A percentile compares a stretch with the other conserved stretches of the same genome.
Conservation (phyloP, 1,140 invertebrate species). For the Drosophila pseudoobscura region DNA sequence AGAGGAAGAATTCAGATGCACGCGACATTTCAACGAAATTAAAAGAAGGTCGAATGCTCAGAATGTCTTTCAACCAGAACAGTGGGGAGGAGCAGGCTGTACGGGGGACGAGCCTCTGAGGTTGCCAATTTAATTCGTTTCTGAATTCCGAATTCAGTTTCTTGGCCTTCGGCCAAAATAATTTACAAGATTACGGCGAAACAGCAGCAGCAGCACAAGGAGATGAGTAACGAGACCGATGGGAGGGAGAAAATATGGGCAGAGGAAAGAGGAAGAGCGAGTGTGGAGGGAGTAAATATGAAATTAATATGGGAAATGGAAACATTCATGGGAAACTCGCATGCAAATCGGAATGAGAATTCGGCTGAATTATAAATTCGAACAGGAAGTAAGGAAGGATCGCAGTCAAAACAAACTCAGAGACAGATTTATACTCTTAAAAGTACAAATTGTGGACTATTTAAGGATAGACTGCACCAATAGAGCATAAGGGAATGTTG, state of each 20-base stretch:
- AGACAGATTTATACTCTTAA: background rate
- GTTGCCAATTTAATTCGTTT: conserved; percentile 58
- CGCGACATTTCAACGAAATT: conserved; percentile 59
- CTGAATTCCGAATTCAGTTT: conserved; percentile 40
- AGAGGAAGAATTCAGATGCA: conserved; percentile 32
- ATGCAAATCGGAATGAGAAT: background rate
- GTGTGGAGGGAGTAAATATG: conserved; percentile 1
- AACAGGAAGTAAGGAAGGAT: background rate
- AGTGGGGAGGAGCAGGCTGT: background rate
- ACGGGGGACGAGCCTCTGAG: conserved; percentile 10
- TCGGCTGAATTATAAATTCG: conserved; percentile 4
- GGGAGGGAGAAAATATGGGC: conserved; percentile 7
- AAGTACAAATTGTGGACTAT: background rate
- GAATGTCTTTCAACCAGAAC: conserved; percentile 36
- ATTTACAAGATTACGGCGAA: conserved; percentile 41
- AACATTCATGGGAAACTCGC: conserved; percentile 8
- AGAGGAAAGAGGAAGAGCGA: background rate
- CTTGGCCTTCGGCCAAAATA: conserved; percentile 56
- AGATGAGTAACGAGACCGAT: conserved; percentile 3
- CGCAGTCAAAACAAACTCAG: background rate
- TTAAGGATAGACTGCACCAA: too few species aligned
- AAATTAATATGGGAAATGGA: conserved; percentile 32
- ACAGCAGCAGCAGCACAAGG: conserved; percentile 1
- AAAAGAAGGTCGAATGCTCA: conserved; percentile 38
- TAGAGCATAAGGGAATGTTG: too few species aligned